These are phyloP conservation scores for Copidosoma floridanum DNA, from an alignment of 1,140 invertebrate species.

Conservation along the genomic window DNA sequence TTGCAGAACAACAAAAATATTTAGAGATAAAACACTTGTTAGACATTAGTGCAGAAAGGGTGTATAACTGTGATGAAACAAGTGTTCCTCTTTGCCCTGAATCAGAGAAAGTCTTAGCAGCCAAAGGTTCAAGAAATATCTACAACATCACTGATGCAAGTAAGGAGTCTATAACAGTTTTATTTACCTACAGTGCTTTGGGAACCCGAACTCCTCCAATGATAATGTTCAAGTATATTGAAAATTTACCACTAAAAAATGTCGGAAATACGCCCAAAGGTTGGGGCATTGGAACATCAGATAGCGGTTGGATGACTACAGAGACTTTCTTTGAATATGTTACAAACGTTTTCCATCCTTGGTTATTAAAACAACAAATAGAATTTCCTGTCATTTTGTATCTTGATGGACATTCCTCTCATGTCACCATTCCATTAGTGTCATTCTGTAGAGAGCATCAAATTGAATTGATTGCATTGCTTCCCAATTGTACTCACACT, in stretches of 20 bases:
- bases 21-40: conserved; percentile 29
- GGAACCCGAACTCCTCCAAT: conserved; percentile 35
- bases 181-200: conserved; percentile 36
- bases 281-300: conserved; percentile 43
- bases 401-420: conserved; percentile 43
- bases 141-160: conserved; percentile 38
- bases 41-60: conserved; percentile 29
- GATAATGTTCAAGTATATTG: conserved; percentile 36
- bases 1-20: conserved; percentile 29
- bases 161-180: conserved; percentile 38
- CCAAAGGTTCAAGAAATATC: conserved; percentile 41
- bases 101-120: conserved; percentile 35
- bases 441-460: conserved; percentile 36
- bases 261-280: conserved; percentile 26
- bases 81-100: conserved; percentile 41
- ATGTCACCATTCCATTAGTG: conserved; percentile 28
- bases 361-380: conserved; percentile 34
- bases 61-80: conserved; percentile 48
- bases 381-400: conserved; percentile 42
- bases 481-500: conserved; percentile 46
- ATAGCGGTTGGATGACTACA: conserved; percentile 51
- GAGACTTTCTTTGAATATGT: too few species aligned
- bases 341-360: too few species aligned
- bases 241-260: conserved; percentile 31
- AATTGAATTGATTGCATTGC: conserved; percentile 39